Base-by-base conservation (phyloP, 2,888 invertebrate genomes). In the Cephonodes hylas region DNA sequence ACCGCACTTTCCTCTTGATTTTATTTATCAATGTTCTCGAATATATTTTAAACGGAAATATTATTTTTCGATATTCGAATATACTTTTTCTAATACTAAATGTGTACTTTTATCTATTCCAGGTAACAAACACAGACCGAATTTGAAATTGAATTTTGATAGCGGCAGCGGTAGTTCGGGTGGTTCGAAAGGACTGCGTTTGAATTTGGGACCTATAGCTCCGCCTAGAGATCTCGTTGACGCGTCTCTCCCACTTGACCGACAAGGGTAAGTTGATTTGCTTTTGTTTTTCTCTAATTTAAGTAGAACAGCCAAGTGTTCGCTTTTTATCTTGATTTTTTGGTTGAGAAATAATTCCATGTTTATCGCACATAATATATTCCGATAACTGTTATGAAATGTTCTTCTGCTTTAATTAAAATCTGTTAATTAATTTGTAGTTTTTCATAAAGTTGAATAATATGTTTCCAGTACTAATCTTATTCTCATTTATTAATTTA, bases 201-300 rank as follows among this genome's bases (percentile, higher is more conserved):
- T 96, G 77, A 96, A 96, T 90, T 93, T 96, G 73, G 94, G 94
- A 78, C 94, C 93, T 66, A 89, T 93, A 73, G 93, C 93, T 64
- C 94, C 94, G 63, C 94, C 95, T 59, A 94, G 95, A 66, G 96
- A 96, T 82, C 93, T 95, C 66, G 95, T 98, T 70, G 97, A 98
- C 81, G 94, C 96, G 5, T 93, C 95, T 68, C 93, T 97, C 73
- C 96, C 97, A 68, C 93, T 98, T 70, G 97, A 97, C 84, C 94
- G 97, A 84, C 98, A 98, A 93, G 96, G 96, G 97, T 97, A 88
- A 89, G 94, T 86, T 27, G 10, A 53, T 18, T 31, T 18, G 10
- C 67, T 34, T 60, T 23, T n/a, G n/a, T 59, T 61, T n/a, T 2
- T 3, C 58, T 48, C 23, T n/a, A n/a, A n/a, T n/a, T n/a, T n/a